phyloP scores from a whole-genome alignment of 2,113 vertebrate genomes.

The Percopsis transmontana region DNA sequence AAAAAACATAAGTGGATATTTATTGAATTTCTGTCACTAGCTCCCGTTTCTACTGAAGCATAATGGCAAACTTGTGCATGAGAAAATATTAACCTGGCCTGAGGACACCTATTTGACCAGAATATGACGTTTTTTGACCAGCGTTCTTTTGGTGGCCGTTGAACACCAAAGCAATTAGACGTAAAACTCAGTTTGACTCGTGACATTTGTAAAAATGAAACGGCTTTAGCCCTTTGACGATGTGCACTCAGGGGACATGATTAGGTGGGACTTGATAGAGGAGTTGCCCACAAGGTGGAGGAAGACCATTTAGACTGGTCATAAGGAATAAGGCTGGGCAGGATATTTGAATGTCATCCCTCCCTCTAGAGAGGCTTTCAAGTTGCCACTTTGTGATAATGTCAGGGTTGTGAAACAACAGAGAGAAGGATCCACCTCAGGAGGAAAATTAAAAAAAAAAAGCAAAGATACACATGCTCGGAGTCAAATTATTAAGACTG shows the following conservation, averaged over 20 bases:
- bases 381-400: slow-evolving; percentile 64
- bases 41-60: slow-evolving; percentile 45
- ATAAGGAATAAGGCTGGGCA: slow-evolving; percentile 57
- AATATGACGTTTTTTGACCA: neutral
- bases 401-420: slow-evolving; percentile 52
- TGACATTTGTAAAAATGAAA: slow-evolving; percentile 44
- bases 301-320: slow-evolving; percentile 36
- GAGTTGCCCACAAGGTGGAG: slow-evolving; percentile 45
- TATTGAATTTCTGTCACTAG: slow-evolving; percentile 66
- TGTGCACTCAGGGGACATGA: slow-evolving; percentile 53
- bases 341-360: slow-evolving; percentile 69
- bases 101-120: neutral
- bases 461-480: neutral
- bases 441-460: slow-evolving; percentile 14
- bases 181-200: slow-evolving; percentile 10
- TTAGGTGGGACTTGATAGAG: slow-evolving; percentile 55
- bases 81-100: slow-evolving; percentile 36
- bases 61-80: slow-evolving; percentile 34
- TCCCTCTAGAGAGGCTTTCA: slow-evolving; percentile 60
- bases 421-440: slow-evolving; percentile 30
- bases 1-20: slow-evolving; percentile 67
- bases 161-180: slow-evolving; percentile 4
- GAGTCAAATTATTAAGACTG: no score
- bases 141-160: slow-evolving; percentile 14
- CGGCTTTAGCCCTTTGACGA: slow-evolving; percentile 22